Percentiles rank a stretch among this genome's conserved stretches.
Evolutionary conservation across 2,113 vertebrate genomes (phyloP).

Genomic region (Stercorarius parasiticus): DNA sequence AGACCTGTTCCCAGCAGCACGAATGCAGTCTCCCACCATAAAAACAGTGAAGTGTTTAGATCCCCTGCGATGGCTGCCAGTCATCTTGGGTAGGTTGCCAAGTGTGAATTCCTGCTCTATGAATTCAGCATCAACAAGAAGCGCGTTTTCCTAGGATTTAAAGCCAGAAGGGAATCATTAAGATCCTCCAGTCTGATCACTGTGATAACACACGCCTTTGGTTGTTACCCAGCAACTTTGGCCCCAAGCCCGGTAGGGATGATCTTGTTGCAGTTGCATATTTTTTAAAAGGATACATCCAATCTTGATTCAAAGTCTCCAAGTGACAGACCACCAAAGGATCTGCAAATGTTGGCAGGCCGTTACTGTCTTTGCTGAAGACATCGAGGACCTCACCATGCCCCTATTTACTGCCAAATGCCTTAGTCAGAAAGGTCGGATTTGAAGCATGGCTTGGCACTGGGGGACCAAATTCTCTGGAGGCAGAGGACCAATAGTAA

Average conservation of each 20-base stretch:
- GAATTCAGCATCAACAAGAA: background rate
- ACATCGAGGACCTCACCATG: accelerated
- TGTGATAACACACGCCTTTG: background rate
- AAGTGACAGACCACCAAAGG: background rate
- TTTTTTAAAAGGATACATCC: background rate
- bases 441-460: background rate
- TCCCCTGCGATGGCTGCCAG: background rate
- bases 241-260: background rate
- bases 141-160: background rate
- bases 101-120: background rate
- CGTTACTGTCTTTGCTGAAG: background rate
- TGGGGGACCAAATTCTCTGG: background rate
- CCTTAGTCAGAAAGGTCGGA: background rate
- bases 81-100: background rate
- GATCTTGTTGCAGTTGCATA: background rate
- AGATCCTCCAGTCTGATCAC: background rate
- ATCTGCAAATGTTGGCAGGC: background rate
- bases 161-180: background rate
- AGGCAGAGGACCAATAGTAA: background rate
- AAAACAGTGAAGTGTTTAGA: background rate
- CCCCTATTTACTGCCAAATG: background rate
- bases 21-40: background rate
- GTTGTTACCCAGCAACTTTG: background rate
- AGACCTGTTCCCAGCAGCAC: background rate
- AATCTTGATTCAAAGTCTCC: background rate